Evolutionary conservation across 2,888 invertebrate species (phyloP).

Genomic region (Protodeltote pygarga): DNA sequence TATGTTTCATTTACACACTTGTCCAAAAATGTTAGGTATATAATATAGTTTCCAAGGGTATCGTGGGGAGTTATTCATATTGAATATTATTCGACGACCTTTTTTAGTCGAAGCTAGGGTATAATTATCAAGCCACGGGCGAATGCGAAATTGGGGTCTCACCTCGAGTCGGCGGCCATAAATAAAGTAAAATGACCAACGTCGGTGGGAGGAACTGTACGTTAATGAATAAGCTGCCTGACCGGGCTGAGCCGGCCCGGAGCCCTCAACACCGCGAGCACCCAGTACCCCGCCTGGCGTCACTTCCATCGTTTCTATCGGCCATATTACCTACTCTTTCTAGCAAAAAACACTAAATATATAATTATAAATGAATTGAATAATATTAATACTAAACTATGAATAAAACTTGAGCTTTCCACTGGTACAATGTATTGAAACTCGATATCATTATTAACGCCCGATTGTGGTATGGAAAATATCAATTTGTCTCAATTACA

Average conservation of each 20-base stretch:
- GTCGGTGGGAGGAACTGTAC: constrained; percentile 80
- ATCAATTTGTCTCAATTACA: constrained; percentile 72
- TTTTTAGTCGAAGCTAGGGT: constrained; percentile 79
- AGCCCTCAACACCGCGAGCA: constrained; percentile 25
- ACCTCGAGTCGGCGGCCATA: constrained; percentile 81
- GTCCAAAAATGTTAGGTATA: constrained; percentile 21
- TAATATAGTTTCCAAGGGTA: constrained; percentile 33
- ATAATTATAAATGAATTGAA: constrained; percentile 5
- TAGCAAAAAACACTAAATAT: constrained; percentile 8
- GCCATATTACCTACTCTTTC: constrained; percentile 16
- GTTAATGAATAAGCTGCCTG: constrained; percentile 80
- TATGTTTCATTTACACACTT: constrained; percentile 15
- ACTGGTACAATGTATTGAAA: constrained; percentile 29
- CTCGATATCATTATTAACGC: constrained; percentile 60
- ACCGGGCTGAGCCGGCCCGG: constrained; percentile 39
- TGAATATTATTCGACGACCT: constrained; percentile 80
- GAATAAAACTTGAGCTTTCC: constrained; percentile 28
- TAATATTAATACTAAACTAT: constrained; percentile 8
- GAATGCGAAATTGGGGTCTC: constrained; percentile 87
- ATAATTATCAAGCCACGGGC: constrained; percentile 83
- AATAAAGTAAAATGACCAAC: constrained; percentile 84
- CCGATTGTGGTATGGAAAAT: constrained; percentile 57
- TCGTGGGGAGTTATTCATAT: constrained; percentile 57
- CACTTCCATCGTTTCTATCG: constrained; percentile 34
- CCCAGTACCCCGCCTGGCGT: constrained; percentile 30